Conservation (phyloP, 2,888 invertebrate genomes). For the Lumbricus terrestris region DNA sequence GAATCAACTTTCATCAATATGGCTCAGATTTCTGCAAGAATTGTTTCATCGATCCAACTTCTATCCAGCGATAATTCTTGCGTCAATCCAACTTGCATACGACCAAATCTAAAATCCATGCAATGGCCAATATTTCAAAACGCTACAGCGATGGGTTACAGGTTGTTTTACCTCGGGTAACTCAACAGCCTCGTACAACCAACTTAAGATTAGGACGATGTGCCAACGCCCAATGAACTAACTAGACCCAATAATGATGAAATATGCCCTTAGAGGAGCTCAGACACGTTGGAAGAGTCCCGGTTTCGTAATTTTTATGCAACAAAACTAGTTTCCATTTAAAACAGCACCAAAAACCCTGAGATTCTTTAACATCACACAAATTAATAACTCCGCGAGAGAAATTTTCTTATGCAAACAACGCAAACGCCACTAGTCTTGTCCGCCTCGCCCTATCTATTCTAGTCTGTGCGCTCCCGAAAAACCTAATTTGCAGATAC, state of each 20-base stretch:
- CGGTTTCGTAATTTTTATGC: not conserved
- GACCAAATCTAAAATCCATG: too few species aligned
- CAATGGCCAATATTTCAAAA: too few species aligned
- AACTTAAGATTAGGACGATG: not conserved
- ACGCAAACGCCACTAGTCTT: not conserved
- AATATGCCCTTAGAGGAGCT: not conserved
- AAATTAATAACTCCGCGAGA: not conserved
- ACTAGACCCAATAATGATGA: not conserved
- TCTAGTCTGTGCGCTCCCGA: not conserved
- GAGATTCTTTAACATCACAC: not conserved
- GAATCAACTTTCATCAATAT: too few species aligned
- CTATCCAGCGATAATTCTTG: too few species aligned
- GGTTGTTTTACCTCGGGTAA: too few species aligned
- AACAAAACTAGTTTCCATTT: not conserved
- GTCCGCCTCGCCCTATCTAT: not conserved
- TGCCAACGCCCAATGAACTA: not conserved
- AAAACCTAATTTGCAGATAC: not conserved
- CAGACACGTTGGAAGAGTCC: not conserved
- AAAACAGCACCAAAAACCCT: not conserved
- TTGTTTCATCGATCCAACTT: too few species aligned
- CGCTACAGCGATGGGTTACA: too few species aligned
- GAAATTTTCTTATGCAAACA: not conserved
- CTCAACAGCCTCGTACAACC: not conserved
- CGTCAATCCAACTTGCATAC: too few species aligned
- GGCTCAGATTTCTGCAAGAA: too few species aligned